phyloP scores from a whole-genome alignment of 2,888 invertebrate genomes.

The Norana najaformis region DNA sequence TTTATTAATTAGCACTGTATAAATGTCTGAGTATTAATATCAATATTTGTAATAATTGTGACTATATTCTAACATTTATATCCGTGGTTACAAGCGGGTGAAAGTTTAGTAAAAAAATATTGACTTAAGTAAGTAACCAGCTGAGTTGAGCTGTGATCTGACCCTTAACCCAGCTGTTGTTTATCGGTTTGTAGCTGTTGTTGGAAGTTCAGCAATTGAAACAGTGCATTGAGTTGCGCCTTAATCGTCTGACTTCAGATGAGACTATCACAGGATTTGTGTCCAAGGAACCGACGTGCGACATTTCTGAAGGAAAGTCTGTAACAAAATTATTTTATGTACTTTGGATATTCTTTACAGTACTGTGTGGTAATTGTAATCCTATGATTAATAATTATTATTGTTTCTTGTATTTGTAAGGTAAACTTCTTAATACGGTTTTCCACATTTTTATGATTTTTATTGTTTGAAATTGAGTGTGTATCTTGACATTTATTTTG shows the following conservation, averaged over 20 bases:
- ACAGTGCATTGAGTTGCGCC: background rate
- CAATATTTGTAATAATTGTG: background rate
- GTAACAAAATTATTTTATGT: background rate
- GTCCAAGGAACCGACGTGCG: background rate
- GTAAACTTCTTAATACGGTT: too few species aligned
- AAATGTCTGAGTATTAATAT: background rate
- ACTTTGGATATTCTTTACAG: background rate
- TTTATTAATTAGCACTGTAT: background rate
- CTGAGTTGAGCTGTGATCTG: background rate
- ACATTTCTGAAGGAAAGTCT: background rate
- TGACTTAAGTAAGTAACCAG: background rate
- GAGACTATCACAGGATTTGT: background rate
- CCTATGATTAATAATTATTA: background rate
- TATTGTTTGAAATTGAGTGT: too few species aligned
- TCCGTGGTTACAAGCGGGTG: background rate
- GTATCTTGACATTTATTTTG: too few species aligned
- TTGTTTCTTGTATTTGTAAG: too few species aligned
- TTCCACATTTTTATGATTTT: too few species aligned
- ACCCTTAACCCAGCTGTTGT: background rate
- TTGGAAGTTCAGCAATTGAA: background rate
- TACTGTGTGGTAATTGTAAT: background rate
- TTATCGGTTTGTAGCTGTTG: background rate
- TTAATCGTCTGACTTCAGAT: background rate
- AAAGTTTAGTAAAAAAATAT: background rate
- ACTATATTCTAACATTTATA: background rate